phyloP scores from a whole-genome alignment of 2,888 invertebrate species.

The Meliscaeva auricollis region DNA sequence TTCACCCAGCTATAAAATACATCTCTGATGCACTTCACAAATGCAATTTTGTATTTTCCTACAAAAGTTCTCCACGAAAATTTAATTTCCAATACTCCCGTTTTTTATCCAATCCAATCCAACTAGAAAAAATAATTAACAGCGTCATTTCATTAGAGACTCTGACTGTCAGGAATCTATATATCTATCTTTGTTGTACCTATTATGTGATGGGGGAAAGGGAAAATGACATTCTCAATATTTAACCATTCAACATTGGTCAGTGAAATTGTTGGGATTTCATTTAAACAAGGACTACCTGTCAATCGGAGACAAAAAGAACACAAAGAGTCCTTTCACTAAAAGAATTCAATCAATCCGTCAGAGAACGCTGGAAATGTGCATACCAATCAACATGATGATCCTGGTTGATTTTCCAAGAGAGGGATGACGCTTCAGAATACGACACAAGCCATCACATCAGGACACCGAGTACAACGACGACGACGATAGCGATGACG shows the following conservation, averaged over 20 bases:
- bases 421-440: constrained; percentile 47
- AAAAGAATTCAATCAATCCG: constrained; percentile 76
- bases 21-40: constrained; percentile 54
- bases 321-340: constrained; percentile 72
- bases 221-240: constrained; percentile 56
- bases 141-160: constrained; percentile 55
- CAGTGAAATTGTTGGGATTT: constrained; percentile 72
- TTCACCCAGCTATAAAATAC: not conserved
- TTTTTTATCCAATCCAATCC: not conserved
- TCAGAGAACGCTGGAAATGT: constrained; percentile 72
- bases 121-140: constrained; percentile 76
- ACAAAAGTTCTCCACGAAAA: constrained; percentile 63
- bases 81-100: constrained; percentile 65
- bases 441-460: constrained; percentile 23
- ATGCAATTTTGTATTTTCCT: constrained; percentile 54
- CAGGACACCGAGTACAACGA: not conserved
- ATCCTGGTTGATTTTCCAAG: constrained; percentile 46
- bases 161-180: not conserved
- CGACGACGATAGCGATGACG: not conserved
- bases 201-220: not conserved
- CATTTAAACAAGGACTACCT: constrained; percentile 65
- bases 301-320: constrained; percentile 70
- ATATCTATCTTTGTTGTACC: not conserved
- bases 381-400: constrained; percentile 75
- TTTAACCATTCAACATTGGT: constrained; percentile 67